These are phyloP conservation scores for Nymphalis c-album DNA, from an alignment of 2,888 invertebrate genomes.

Conservation along the genomic window DNA sequence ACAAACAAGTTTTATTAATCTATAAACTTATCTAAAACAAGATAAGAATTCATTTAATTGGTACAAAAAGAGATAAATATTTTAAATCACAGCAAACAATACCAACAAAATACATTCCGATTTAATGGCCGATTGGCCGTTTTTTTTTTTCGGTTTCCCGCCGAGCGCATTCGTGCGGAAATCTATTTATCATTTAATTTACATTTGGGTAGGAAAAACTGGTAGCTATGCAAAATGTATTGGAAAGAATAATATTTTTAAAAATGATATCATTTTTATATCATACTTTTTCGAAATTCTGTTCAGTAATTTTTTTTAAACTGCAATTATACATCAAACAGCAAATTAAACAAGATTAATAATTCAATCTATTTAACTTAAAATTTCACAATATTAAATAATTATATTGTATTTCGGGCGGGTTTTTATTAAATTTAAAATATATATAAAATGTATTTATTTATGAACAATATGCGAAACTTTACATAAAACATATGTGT, in stretches of 20 bases:
- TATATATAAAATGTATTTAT: too few species aligned
- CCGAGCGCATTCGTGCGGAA: slow-evolving; percentile 64
- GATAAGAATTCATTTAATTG: slow-evolving; percentile 8
- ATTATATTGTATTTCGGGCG: too few species aligned
- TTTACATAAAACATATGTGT: too few species aligned
- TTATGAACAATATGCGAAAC: too few species aligned
- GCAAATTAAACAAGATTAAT: too few species aligned
- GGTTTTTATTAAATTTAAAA: too few species aligned
- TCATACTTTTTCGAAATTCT: too few species aligned
- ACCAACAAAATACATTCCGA: slow-evolving; percentile 50
- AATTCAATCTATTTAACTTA: too few species aligned
- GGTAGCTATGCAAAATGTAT: slow-evolving; percentile 28
- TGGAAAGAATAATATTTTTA: slow-evolving; percentile 16
- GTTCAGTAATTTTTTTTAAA: too few species aligned
- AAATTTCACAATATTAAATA: too few species aligned
- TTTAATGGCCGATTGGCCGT: slow-evolving; percentile 58
- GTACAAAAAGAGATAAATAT: slow-evolving; percentile 20
- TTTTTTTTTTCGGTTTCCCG: slow-evolving; percentile 53
- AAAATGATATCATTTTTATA: background rate
- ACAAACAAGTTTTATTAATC: background rate
- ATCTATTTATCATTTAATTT: slow-evolving; percentile 79
- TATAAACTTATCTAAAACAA: background rate
- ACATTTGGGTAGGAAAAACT: slow-evolving; percentile 62
- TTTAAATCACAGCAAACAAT: slow-evolving; percentile 37
- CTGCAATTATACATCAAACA: too few species aligned